Evolutionary conservation across 2,113 vertebrate genomes (phyloP).

Genomic region (Megaceryle maxima): DNA sequence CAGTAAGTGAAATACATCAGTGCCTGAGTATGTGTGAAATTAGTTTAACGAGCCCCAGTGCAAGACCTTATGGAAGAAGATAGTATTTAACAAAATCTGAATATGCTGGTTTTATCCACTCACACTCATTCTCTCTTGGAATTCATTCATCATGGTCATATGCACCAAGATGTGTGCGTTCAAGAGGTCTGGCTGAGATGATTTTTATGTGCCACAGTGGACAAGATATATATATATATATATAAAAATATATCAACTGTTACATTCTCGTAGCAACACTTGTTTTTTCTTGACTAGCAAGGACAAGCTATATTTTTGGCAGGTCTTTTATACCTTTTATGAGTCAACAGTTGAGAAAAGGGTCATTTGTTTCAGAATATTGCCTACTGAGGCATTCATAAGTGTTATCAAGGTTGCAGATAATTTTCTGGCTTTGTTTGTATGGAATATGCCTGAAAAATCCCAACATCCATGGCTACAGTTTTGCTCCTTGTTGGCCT

Average conservation of each 20-base stretch:
- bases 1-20: not conserved
- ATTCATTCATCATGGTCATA: not conserved
- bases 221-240: not conserved
- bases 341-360: not conserved
- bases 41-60: not conserved
- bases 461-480: not conserved
- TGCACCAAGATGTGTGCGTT: not conserved
- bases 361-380: not conserved
- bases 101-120: not conserved
- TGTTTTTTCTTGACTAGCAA: not conserved
- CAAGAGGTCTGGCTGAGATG: not conserved
- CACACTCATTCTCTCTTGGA: not conserved
- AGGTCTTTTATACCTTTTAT: not conserved
- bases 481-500: not conserved
- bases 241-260: not conserved
- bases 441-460: not conserved
- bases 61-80: not conserved
- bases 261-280: not conserved
- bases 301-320: not conserved
- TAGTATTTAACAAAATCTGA: not conserved
- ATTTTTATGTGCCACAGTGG: rapidly evolving
- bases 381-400: not conserved
- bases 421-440: not conserved
- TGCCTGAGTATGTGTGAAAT: not conserved
- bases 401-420: not conserved